Evolutionary conservation across 1,140 invertebrate genomes (phyloP).

Genomic region (Ruditapes philippinarum): DNA sequence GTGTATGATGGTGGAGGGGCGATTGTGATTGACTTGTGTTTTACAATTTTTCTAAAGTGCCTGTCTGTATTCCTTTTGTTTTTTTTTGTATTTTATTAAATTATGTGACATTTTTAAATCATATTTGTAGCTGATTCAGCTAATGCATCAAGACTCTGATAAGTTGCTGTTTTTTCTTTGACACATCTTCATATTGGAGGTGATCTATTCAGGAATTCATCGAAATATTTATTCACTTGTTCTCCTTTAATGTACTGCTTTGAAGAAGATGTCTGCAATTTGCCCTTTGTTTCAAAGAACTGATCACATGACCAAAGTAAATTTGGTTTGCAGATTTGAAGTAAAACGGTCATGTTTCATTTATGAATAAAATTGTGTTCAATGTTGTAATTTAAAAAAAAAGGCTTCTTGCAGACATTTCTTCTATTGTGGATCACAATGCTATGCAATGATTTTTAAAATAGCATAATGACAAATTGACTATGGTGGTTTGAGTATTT

Average conservation of each 20-base stretch:
- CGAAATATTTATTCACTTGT: background rate
- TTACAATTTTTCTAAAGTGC: background rate
- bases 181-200: slow-evolving; percentile 1
- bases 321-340: no score
- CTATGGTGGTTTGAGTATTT: background rate
- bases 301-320: no score
- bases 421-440: background rate
- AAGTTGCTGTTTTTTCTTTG: background rate
- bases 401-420: background rate
- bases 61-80: no score
- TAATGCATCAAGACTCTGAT: background rate
- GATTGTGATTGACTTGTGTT: no score
- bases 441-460: background rate
- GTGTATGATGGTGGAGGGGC: no score
- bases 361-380: no score
- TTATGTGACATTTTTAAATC: background rate
- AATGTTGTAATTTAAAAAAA: no score
- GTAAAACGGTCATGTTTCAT: no score
- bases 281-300: no score
- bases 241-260: no score
- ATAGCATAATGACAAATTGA: background rate
- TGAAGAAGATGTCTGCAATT: background rate
- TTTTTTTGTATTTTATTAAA: background rate
- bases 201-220: background rate
- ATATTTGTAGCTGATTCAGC: background rate